These are phyloP conservation scores for Bothrops jararaca DNA, from an alignment of 2,113 vertebrate species.

Conservation along the genomic window DNA sequence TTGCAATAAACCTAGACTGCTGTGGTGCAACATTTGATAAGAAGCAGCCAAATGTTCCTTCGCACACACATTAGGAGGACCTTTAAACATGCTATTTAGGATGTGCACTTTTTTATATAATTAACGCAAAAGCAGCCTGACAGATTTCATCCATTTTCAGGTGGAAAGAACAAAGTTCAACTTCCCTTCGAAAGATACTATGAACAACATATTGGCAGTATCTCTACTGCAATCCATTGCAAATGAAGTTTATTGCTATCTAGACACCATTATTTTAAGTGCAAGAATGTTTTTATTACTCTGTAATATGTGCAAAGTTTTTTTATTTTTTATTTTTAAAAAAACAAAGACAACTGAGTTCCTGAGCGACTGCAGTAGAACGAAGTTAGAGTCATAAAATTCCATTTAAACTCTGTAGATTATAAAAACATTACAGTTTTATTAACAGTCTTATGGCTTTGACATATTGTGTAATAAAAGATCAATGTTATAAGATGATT, in stretches of 20 bases:
- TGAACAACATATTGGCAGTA: conserved; percentile 15
- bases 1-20: neutral
- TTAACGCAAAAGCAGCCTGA: neutral
- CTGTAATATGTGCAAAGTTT: conserved; percentile 32
- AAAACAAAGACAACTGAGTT: conserved; percentile 19
- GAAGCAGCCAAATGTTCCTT: neutral
- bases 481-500: conserved; percentile 55
- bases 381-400: conserved; percentile 44
- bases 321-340: conserved; percentile 10
- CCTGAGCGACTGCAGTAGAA: conserved; percentile 33
- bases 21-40: neutral
- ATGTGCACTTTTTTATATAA: neutral
- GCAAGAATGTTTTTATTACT: conserved; percentile 43
- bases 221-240: conserved; percentile 38
- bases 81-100: neutral
- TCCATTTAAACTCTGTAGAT: conserved; percentile 36
- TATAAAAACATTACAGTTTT: conserved; percentile 47
- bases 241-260: conserved; percentile 51
- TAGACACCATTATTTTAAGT: conserved; percentile 40
- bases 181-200: neutral
- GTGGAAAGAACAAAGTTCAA: neutral
- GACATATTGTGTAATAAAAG: conserved; percentile 54
- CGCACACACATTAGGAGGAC: neutral
- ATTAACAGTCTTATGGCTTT: conserved; percentile 52
- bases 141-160: neutral